Base-by-base conservation (phyloP, 1,140 invertebrate genomes). In the Lepidurus apus region DNA sequence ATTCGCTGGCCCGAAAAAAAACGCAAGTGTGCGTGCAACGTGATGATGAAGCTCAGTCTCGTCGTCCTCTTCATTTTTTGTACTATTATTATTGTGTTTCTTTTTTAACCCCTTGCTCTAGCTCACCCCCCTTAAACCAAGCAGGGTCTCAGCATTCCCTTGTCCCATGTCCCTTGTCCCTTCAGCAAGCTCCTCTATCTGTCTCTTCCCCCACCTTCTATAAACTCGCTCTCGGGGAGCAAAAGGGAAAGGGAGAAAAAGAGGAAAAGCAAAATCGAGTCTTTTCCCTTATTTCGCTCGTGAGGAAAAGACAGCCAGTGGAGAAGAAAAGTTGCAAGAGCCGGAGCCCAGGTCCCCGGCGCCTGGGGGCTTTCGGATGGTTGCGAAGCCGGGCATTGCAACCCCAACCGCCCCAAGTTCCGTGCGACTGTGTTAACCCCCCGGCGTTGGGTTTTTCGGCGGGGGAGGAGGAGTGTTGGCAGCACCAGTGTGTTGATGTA, bases 401-500 rank as follows among this genome's bases (percentile, higher is more conserved):
- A 65, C 6, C 53, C 34, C 34, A 34, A 34, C 34, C 34, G 34
- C 34, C 21, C 53, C 13, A 9, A 17, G 53, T 65, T 65, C 53
- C 53, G 17, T 65, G 53, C 53, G 53, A 65, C 53, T 65, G 17
- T 65, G 53, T 65, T 65, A 17, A 65, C 17, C 13, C 53, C 53
- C 53, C 8, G 6, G 53, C 17, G 53, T 65, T 65, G 53, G 53
- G 53, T 65, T 13, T 65, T 47, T 65, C 53, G 17, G 17, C 21
- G 17, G 53, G 53, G 21, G 8, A 65, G 53, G n/a, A 65, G 17
- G 53, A 65, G 53, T 65, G 53, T 65, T 65, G 53, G 53, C 53
- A 65, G 53, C 53, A 65, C 53, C 17, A 65, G 53, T 65, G 53
- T 65, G 53, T 65, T 65, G 53, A 65, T 65, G 53, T 65, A 65